Conservation (phyloP, 2,888 invertebrate genomes). For the Drosophila paucipuncta region DNA sequence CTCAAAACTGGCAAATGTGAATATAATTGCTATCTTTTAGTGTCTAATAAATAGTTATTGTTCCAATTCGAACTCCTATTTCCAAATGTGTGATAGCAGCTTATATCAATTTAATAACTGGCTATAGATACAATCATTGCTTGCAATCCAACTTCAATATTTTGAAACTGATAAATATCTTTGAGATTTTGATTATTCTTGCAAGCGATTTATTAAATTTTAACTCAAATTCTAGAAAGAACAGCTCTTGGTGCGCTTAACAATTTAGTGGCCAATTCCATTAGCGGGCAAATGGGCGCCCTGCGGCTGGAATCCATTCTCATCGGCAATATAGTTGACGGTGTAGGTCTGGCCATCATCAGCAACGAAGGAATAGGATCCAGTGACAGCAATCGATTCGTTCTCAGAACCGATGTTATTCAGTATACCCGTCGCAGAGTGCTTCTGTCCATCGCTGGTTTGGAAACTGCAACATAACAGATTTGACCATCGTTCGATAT, state of each 20-base stretch:
- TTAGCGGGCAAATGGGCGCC: constrained; percentile 82
- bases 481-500: not conserved
- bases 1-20: not conserved
- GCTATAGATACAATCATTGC: not conserved
- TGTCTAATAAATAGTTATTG: not conserved
- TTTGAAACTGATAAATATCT: not conserved
- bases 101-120: not conserved
- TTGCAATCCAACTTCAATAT: not conserved
- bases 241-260: constrained; percentile 68
- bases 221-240: constrained; percentile 60
- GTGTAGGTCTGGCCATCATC: constrained; percentile 87
- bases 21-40: not conserved
- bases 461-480: constrained; percentile 57
- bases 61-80: not conserved
- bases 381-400: constrained; percentile 86
- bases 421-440: constrained; percentile 86
- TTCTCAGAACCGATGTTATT: constrained; percentile 87
- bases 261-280: constrained; percentile 59
- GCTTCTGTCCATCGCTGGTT: constrained; percentile 87
- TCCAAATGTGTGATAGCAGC: not conserved
- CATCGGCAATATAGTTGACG: constrained; percentile 86
- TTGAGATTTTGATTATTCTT: constrained; percentile 42
- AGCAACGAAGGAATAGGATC: constrained; percentile 86
- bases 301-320: constrained; percentile 86
- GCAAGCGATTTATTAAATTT: constrained; percentile 63